Percentiles rank a stretch among this genome's conserved stretches.
Conservation (phyloP, 2,797 vertebrate species). For the Petrocephalus schoutedeni region DNA sequence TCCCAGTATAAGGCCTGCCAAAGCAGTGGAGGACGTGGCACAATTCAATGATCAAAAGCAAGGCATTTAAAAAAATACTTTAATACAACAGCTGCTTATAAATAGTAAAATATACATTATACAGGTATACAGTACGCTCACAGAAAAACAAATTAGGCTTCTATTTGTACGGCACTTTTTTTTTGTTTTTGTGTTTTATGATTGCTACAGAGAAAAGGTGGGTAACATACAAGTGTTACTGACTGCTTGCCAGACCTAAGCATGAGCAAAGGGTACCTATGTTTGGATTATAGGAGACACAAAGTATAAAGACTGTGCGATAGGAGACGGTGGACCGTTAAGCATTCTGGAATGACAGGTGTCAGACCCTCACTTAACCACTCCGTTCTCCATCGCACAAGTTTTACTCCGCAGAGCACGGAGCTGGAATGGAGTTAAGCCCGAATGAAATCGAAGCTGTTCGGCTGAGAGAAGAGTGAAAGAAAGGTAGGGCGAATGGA, state of each 20-base stretch:
- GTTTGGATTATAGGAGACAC: constrained; percentile 14
- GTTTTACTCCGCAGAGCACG: neutral
- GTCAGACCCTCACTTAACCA: neutral
- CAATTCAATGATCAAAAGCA: constrained; percentile 17
- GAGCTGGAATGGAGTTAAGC: neutral
- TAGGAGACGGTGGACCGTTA: neutral
- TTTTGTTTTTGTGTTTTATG: constrained; percentile 40
- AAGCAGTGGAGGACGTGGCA: neutral
- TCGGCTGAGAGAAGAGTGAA: neutral
- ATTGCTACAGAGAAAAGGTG: constrained; percentile 49
- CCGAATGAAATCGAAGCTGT: neutral
- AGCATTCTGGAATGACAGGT: constrained; percentile 21
- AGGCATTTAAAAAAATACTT: constrained; percentile 67
- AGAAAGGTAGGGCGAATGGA: neutral
- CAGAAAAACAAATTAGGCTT: constrained; percentile 61
- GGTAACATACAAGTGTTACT: constrained; percentile 51
- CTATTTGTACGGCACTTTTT: constrained; percentile 68
- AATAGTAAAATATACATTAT: constrained; percentile 74
- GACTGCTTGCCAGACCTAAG: constrained; percentile 42
- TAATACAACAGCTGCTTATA: constrained; percentile 72
- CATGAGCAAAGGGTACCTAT: constrained; percentile 10
- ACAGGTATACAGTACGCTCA: constrained; percentile 65
- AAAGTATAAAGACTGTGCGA: neutral
- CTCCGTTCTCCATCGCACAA: neutral
- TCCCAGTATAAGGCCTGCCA: neutral